These are phyloP conservation scores for Ailuropoda melanoleuca DNA, from an alignment of 2,113 vertebrate species.

Conservation along the genomic window DNA sequence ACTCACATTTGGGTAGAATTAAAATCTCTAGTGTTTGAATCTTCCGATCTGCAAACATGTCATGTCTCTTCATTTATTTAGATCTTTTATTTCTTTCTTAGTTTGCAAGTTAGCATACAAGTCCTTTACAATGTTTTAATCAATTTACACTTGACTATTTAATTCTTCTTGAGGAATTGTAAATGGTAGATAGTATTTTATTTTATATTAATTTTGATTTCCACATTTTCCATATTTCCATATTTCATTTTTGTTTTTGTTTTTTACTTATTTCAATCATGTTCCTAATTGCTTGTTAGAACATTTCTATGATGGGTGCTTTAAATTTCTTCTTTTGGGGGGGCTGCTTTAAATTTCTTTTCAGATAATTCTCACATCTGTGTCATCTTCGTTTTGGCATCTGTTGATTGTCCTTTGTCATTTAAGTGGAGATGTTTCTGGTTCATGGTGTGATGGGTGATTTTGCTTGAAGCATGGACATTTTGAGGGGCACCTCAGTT, in stretches of 20 bases:
- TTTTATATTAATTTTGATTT: slow-evolving; percentile 7
- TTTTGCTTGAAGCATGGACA: background rate
- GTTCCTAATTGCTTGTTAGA: background rate
- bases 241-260: background rate
- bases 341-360: background rate
- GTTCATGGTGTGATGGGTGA: background rate
- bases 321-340: background rate
- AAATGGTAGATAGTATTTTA: background rate
- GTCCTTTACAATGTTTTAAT: background rate
- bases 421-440: background rate
- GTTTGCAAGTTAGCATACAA: background rate
- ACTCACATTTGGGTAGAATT: background rate
- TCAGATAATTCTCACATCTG: background rate
- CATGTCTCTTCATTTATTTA: no score
- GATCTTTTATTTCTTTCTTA: background rate
- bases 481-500: no score
- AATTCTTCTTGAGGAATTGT: background rate
- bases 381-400: background rate
- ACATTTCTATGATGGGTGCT: background rate
- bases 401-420: background rate
- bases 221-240: background rate
- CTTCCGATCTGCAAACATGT: background rate
- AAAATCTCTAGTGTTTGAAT: background rate
- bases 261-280: background rate
- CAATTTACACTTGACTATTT: background rate